Conservation (phyloP, 2,797 vertebrate species). For the Pipistrellus nathusii region DNA sequence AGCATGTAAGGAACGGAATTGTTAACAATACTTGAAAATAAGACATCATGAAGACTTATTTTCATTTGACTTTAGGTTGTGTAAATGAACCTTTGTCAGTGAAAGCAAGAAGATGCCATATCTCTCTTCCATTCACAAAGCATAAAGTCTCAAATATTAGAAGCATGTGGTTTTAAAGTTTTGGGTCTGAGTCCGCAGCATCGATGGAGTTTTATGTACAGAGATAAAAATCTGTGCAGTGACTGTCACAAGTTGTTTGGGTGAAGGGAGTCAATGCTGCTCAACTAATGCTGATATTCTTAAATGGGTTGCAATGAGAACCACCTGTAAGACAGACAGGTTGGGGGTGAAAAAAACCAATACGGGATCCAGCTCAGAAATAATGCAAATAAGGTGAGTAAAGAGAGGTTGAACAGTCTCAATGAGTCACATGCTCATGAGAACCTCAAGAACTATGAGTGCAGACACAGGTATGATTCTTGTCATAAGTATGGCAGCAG, state of each 20-base stretch:
- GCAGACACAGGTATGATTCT: constrained; percentile 86
- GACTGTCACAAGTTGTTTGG: constrained; percentile 91
- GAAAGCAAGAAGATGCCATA: constrained; percentile 26
- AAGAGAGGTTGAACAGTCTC: constrained; percentile 77
- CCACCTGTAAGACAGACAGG: constrained; percentile 90
- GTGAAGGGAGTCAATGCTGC: constrained; percentile 88
- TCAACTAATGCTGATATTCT: constrained; percentile 91
- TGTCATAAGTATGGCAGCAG: neutral
- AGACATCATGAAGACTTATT: neutral
- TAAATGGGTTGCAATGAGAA: constrained; percentile 92
- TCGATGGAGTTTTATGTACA: constrained; percentile 90
- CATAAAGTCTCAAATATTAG: constrained; percentile 86
- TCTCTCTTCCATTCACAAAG: constrained; percentile 62
- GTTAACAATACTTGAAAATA: constrained; percentile 47
- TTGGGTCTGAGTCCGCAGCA: constrained; percentile 84
- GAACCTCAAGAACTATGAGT: constrained; percentile 85
- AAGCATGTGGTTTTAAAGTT: constrained; percentile 91
- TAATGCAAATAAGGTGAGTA: constrained; percentile 81
- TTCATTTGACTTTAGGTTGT: constrained; percentile 56
- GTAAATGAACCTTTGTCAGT: constrained; percentile 46
- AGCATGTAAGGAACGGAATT: neutral
- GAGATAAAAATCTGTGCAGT: constrained; percentile 92
- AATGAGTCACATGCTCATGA: constrained; percentile 85
- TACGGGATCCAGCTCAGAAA: constrained; percentile 83
- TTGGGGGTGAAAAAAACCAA: constrained; percentile 82